Evolutionary conservation across 64 coral and sea anemone genomes (phyloP).

Genomic region (Catalaphyllia jardinei): DNA sequence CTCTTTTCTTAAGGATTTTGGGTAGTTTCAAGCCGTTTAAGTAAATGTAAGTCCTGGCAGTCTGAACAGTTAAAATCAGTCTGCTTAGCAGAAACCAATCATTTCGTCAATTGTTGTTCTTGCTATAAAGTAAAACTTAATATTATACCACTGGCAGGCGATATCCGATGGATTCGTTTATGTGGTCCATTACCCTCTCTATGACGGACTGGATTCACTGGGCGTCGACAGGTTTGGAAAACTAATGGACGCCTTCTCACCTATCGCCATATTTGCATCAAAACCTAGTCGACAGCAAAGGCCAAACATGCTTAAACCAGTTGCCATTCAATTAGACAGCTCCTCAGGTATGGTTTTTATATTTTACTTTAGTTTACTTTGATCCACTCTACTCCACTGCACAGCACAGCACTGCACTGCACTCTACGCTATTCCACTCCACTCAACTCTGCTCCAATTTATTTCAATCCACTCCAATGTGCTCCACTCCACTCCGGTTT

Average conservation of each 20-base stretch:
- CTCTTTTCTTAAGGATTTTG: too few relatives aligned
- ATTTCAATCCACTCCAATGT: too few relatives aligned
- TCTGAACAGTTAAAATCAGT: too few relatives aligned
- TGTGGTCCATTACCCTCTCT: slow-evolving; percentile 36
- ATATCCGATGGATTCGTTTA: slow-evolving; percentile 32
- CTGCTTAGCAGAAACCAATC: too few relatives aligned
- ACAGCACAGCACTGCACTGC: too few relatives aligned
- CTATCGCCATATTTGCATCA: slow-evolving; percentile 70
- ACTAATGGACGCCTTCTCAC: slow-evolving; percentile 40
- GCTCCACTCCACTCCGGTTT: too few relatives aligned
- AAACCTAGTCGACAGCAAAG: slow-evolving; percentile 16
- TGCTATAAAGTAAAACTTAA: background rate
- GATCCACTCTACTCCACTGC: too few relatives aligned
- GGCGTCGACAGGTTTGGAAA: background rate
- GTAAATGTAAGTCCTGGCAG: too few relatives aligned
- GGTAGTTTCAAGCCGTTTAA: too few relatives aligned
- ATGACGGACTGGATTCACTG: background rate
- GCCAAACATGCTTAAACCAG: slow-evolving; percentile 40
- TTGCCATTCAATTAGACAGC: slow-evolving; percentile 64
- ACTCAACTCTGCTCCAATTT: too few relatives aligned
- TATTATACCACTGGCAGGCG: background rate
- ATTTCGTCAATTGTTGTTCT: too few relatives aligned
- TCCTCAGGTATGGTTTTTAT: slow-evolving; percentile 16
- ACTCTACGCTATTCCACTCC: too few relatives aligned
- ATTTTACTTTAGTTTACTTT: background rate